Base-by-base conservation (phyloP, 2,888 invertebrate genomes). In the Drosophila paranaensis region DNA sequence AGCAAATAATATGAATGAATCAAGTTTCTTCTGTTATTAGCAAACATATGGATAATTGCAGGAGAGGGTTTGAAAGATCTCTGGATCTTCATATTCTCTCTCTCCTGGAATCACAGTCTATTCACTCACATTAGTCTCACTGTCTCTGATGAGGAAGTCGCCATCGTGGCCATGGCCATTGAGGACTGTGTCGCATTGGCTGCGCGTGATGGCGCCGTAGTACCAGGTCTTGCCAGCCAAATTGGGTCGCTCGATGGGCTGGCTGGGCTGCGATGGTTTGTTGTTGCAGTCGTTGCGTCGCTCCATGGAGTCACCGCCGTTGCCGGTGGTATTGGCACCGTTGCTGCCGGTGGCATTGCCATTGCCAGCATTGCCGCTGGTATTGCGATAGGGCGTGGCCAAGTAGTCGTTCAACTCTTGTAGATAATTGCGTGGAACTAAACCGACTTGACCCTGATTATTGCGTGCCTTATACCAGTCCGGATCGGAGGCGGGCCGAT, bases 381-480 rank as follows among this genome's bases (percentile, higher is more conserved):
- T 91, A 62, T 92, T 92, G 91, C 96, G 95, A 93, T 96, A 96
- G 60, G 97, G 96, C 92, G 97, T 96, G 80, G 97, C 96, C 91
- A 97, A 94, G 93, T 97, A 97, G 93, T 97, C 97, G 78, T 96
- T 96, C 74, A 97, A 94, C 94, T 97, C 97, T 94, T 98, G 97
- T 90, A 98, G 95, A 94, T 98, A 98, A 94, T 98, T 98, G 80
- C 98, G 94, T 45, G 99, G 99, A 90, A 99, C 98, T 86, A 99
- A 95, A 61, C 99, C 99, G 73, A 97, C 95, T 93, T 97, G 97
- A 8, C 99, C 99, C 92, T 96, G 96, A 62, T 96, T 95, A 94
- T 99, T 99, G 54, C 98, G 94, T 62, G 99, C 99, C 92, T 97
- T 97, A 94, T 96, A 93, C 99, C 99, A 99, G 94, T 99, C 99